Percentiles rank a stretch among this genome's conserved stretches.
Evolutionary conservation across 2,797 vertebrate genomes (phyloP).

Genomic region (Microcaecilia unicolor): DNA sequence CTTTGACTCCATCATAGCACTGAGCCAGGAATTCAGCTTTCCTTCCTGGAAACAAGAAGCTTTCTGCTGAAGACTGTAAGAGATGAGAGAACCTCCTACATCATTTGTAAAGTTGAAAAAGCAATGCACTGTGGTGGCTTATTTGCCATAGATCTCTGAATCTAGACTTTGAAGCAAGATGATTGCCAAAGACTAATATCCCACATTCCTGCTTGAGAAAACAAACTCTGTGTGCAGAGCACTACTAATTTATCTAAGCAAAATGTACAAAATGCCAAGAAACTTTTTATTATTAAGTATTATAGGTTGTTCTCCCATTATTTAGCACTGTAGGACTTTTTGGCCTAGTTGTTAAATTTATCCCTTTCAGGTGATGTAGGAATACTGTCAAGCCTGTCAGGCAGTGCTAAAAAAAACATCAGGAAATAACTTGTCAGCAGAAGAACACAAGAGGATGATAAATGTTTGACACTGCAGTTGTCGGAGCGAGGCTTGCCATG

Average conservation of each 20-base stretch:
- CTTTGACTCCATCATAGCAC: background rate
- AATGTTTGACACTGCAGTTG: background rate
- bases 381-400: no score
- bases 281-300: no score
- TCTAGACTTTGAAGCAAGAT: rapidly evolving
- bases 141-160: rapidly evolving
- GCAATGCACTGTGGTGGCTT: background rate
- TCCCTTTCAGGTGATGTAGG: no score
- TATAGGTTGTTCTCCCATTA: no score
- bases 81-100: background rate
- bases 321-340: no score
- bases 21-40: background rate
- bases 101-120: background rate
- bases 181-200: no score
- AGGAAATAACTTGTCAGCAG: background rate
- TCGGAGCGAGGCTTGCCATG: background rate
- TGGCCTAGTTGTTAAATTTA: no score
- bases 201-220: no score
- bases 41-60: background rate
- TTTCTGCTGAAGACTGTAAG: rapidly evolving
- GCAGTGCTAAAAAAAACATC: no score
- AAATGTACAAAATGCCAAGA: no score
- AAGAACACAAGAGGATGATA: background rate
- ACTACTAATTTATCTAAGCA: no score
- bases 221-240: no score